These are phyloP conservation scores for Machaerirhynchus nigripectus DNA, from an alignment of 2,113 vertebrate species.

Conservation along the genomic window DNA sequence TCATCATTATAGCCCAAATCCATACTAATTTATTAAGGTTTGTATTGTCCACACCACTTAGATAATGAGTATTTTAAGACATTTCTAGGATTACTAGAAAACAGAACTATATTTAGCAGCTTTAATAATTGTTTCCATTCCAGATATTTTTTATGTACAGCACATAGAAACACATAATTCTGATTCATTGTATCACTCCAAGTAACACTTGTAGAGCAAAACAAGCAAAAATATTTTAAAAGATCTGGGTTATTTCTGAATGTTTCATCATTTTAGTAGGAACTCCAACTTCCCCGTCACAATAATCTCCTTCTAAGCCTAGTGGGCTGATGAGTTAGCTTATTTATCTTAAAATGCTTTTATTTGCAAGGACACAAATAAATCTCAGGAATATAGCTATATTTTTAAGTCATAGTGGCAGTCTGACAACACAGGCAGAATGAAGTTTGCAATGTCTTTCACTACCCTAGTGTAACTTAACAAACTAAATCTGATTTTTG, in stretches of 20 bases:
- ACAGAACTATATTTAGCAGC: not conserved
- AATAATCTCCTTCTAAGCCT: not conserved
- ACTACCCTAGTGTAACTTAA: not conserved
- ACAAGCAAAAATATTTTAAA: not conserved
- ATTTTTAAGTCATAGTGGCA: not conserved
- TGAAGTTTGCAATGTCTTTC: not conserved
- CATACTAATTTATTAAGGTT: not conserved
- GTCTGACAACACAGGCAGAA: not conserved
- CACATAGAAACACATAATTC: not conserved
- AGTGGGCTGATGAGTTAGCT: not conserved
- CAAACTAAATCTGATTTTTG: not conserved
- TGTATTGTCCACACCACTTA: not conserved
- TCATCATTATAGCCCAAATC: not conserved
- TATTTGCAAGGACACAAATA: not conserved
- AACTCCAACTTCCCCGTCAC: not conserved
- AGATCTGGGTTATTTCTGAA: not conserved
- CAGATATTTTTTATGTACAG: not conserved
- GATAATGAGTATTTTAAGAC: not conserved
- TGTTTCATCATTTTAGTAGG: not conserved
- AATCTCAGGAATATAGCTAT: not conserved
- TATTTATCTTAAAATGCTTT: not conserved
- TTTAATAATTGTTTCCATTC: not conserved
- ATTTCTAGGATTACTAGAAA: not conserved
- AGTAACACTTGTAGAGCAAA: not conserved
- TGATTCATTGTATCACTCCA: not conserved